phyloP scores from a whole-genome alignment of 2,888 invertebrate genomes.

The Hydriomena furcata region DNA sequence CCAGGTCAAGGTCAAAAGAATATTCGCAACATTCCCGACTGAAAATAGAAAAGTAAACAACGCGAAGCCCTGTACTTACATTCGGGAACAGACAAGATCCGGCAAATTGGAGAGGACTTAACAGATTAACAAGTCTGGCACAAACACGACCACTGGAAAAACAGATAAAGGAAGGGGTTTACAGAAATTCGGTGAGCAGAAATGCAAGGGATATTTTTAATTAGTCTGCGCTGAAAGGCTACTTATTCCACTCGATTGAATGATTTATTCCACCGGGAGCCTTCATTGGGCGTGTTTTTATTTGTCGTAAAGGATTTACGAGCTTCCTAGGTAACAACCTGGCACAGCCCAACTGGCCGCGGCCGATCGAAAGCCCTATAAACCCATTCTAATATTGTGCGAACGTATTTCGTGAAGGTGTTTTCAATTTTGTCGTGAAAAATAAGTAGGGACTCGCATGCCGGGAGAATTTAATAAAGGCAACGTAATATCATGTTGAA shows the following conservation, averaged over 20 bases:
- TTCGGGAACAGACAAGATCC: slow-evolving; percentile 22
- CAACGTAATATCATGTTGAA: slow-evolving; percentile 57
- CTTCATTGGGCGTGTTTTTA: slow-evolving; percentile 65
- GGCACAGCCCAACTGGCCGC: slow-evolving; percentile 50
- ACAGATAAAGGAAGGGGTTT: slow-evolving; percentile 19
- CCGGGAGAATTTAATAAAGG: slow-evolving; percentile 67
- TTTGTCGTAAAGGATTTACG: slow-evolving; percentile 78
- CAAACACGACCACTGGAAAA: slow-evolving; percentile 18
- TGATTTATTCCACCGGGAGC: slow-evolving; percentile 64
- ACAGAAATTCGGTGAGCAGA: slow-evolving; percentile 18
- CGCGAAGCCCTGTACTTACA: slow-evolving; percentile 16
- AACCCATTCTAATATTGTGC: slow-evolving; percentile 74
- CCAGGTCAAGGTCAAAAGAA: slow-evolving; percentile 12
- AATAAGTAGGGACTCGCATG: slow-evolving; percentile 56
- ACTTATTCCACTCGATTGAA: slow-evolving; percentile 55
- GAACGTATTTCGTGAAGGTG: slow-evolving; percentile 60
- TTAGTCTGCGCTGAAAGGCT: slow-evolving; percentile 16
- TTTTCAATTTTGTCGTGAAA: slow-evolving; percentile 74
- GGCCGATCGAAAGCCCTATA: slow-evolving; percentile 58
- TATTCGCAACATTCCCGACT: slow-evolving; percentile 1
- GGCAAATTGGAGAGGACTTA: slow-evolving; percentile 33
- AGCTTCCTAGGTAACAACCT: slow-evolving; percentile 47
- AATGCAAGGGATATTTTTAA: slow-evolving; percentile 29
- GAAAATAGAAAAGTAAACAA: slow-evolving; percentile 24
- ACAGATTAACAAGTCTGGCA: slow-evolving; percentile 35